Evolutionary conservation across 2,113 vertebrate species (phyloP).

Genomic region (Litocranius walleri): DNA sequence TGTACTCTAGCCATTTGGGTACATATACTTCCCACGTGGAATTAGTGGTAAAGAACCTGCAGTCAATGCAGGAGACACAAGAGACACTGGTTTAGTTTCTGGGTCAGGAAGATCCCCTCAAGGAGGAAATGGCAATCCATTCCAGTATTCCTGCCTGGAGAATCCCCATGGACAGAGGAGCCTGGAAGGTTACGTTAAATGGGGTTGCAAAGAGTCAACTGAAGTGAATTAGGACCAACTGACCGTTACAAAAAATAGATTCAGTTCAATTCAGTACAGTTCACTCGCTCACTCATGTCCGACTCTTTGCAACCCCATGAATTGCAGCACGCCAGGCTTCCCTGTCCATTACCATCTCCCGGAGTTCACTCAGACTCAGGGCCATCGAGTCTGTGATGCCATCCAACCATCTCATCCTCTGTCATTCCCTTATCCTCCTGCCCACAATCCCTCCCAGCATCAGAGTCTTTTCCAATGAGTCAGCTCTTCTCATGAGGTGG

Average conservation of each 20-base stretch:
- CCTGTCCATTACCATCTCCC: too few species aligned
- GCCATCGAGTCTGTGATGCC: too few species aligned
- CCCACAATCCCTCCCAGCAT: too few species aligned
- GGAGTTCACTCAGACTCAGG: too few species aligned
- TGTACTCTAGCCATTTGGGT: not conserved
- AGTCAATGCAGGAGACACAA: not conserved
- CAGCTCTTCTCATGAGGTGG: too few species aligned
- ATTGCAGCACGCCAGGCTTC: too few species aligned
- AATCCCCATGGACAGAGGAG: not conserved
- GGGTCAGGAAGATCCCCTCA: not conserved
- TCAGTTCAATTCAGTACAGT: too few species aligned
- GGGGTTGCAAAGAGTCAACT: not conserved
- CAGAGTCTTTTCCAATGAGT: too few species aligned
- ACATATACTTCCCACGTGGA: not conserved
- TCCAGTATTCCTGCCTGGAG: not conserved
- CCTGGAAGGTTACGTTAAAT: not conserved
- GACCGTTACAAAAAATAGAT: not conserved
- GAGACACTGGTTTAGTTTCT: not conserved
- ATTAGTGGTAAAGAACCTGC: not conserved
- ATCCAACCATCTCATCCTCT: too few species aligned
- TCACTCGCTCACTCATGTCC: too few species aligned
- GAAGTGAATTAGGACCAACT: not conserved
- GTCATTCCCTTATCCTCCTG: too few species aligned
- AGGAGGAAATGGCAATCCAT: not conserved
- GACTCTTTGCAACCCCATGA: too few species aligned